Base-by-base conservation (phyloP, 1,140 invertebrate genomes). In the Cyclargus thomasi region DNA sequence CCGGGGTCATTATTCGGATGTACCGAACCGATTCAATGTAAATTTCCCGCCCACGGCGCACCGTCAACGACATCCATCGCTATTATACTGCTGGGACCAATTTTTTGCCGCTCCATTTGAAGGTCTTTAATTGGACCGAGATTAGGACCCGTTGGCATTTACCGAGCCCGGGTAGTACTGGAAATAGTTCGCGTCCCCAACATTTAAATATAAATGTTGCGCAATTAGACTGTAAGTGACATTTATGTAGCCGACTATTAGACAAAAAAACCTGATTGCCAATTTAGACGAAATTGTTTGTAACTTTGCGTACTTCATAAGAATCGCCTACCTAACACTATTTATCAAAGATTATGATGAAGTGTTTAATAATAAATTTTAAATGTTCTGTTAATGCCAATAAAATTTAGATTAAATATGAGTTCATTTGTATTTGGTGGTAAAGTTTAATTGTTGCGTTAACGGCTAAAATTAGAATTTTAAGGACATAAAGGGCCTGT, bases 1-100 rank as follows among this genome's bases (percentile, higher is more conserved):
- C 80, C 74, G 81, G 80, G 76, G 78, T 69, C 69, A 79, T 77
- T 81, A 79, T 80, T 82, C 71, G 73, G 77, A 83, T 80, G 77
- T 71, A 71, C 74, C 73, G 68, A 74, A 80, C 73, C 84, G 72
- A 90, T 90, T 90, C 85, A 90, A 90, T 90, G 87, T 82, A 87
- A 90, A 90, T 88, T 71, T 71, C 59, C 75, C 84, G 77, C 84
- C 86, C 79, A 86, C 74, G 47, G 36, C 62, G 10, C 29, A 57
- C 67, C 73, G 75, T 59, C 53, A 55, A 80, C 70, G 72, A 80
- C 77, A 88, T 86, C 84, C 81, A 87, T 87, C 85, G 85, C 73
- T 81, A 82, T 83, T 64, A 72, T 53, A 17, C 20, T 35, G 35
- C 16, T 62, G 36, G 66, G 75, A 63, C 66, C 53, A 77, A 55